Conservation (phyloP, 2,113 vertebrate genomes). For the Pampusana beccarii region DNA sequence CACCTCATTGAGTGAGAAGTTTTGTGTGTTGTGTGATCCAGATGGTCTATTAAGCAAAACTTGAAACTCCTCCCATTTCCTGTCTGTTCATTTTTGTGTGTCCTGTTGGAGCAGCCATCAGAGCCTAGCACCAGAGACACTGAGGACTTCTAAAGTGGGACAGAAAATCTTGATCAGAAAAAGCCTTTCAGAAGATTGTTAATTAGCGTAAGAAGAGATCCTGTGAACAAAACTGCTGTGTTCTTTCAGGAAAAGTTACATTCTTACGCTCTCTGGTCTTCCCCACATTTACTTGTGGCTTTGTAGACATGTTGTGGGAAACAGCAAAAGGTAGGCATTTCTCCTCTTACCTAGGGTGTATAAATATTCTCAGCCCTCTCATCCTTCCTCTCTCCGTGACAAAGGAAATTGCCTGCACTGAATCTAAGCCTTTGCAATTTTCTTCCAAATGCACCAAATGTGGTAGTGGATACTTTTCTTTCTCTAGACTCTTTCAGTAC, state of each 20-base stretch:
- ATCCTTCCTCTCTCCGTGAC: not conserved
- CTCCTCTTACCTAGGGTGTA: not conserved
- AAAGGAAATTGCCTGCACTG: not conserved
- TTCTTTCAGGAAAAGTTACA: not conserved
- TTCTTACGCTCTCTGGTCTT: not conserved
- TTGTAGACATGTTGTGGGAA: not conserved
- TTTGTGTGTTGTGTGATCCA: not conserved
- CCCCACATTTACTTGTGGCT: rapidly evolving
- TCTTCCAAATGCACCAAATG: not conserved
- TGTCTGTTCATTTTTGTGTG: not conserved
- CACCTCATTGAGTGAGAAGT: not conserved
- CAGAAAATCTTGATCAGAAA: not conserved
- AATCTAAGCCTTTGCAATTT: not conserved
- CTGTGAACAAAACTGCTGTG: not conserved
- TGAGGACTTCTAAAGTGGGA: rapidly evolving
- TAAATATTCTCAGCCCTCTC: not conserved
- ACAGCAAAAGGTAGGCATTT: not conserved
- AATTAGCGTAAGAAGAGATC: not conserved
- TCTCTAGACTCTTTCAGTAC: not conserved
- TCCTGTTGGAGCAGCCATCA: not conserved
- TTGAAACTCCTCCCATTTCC: not conserved
- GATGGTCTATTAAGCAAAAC: not conserved
- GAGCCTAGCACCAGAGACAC: not conserved
- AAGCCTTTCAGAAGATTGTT: not conserved
- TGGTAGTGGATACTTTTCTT: not conserved